A percentile compares a stretch with the other conserved stretches of the same genome.
phyloP scores from a whole-genome alignment of 2,797 vertebrate genomes.

The Falco peregrinus region DNA sequence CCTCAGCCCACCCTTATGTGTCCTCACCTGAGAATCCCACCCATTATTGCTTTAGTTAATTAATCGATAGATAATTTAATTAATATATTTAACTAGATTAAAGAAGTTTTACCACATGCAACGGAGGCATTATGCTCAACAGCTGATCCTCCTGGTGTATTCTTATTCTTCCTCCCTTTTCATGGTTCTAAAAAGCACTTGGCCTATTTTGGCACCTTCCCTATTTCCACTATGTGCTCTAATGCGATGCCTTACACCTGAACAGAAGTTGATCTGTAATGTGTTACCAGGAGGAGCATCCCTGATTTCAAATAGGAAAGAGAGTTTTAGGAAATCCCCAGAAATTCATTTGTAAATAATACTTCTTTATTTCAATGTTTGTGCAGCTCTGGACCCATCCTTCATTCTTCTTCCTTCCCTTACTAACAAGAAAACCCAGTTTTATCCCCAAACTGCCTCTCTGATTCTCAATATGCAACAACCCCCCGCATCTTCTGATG shows the following conservation, averaged over 20 bases:
- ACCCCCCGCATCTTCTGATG: neutral
- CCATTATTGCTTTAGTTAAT: neutral
- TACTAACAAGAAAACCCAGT: neutral
- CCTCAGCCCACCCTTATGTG: neutral
- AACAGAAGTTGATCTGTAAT: neutral
- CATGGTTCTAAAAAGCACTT: neutral
- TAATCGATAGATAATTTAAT: neutral
- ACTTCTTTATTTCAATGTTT: neutral
- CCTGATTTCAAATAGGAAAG: neutral
- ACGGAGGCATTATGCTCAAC: neutral
- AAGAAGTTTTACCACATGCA: neutral
- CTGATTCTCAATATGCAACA: neutral
- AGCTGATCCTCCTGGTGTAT: neutral
- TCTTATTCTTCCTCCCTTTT: neutral
- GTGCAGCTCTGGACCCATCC: neutral
- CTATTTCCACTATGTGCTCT: accelerated
- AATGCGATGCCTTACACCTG: neutral
- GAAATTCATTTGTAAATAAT: neutral
- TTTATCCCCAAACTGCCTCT: neutral
- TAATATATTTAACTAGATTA: neutral
- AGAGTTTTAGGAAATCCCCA: neutral
- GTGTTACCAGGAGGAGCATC: neutral
- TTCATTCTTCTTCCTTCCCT: neutral
- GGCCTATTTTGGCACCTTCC: neutral
- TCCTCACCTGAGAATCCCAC: neutral